These are phyloP conservation scores for Natator depressus DNA, from an alignment of 2,113 vertebrate species.

Conservation along the genomic window DNA sequence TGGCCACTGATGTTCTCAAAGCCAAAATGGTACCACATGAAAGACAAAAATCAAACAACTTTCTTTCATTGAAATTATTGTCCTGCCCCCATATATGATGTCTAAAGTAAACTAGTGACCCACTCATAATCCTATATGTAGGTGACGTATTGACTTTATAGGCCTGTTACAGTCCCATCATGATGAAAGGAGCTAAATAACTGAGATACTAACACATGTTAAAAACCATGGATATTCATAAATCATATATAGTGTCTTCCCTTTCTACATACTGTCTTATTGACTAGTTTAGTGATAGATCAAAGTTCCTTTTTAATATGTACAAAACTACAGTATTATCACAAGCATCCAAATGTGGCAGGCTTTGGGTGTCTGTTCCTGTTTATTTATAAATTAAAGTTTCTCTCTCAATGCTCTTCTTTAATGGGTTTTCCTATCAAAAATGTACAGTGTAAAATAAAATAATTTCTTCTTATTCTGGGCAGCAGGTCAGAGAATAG, in stretches of 20 bases:
- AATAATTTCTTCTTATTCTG: background rate
- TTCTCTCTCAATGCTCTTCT: background rate
- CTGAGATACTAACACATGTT: background rate
- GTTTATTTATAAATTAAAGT: background rate
- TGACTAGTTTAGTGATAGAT: background rate
- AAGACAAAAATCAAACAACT: background rate
- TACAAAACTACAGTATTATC: background rate
- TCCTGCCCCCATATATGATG: background rate
- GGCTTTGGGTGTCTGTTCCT: background rate
- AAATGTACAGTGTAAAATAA: background rate
- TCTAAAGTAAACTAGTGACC: background rate
- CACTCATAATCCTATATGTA: background rate
- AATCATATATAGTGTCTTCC: accelerated
- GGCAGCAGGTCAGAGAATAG: background rate
- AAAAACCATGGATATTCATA: accelerated
- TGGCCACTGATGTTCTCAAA: background rate
- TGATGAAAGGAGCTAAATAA: background rate
- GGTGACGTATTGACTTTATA: background rate
- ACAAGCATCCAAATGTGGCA: background rate
- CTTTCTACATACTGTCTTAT: background rate
- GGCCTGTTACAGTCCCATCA: background rate
- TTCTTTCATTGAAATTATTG: background rate
- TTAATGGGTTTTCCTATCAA: background rate
- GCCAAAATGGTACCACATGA: background rate
- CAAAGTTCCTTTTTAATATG: background rate